Evolutionary conservation across 2,888 invertebrate species (phyloP).

Genomic region (Belgica antarctica): DNA sequence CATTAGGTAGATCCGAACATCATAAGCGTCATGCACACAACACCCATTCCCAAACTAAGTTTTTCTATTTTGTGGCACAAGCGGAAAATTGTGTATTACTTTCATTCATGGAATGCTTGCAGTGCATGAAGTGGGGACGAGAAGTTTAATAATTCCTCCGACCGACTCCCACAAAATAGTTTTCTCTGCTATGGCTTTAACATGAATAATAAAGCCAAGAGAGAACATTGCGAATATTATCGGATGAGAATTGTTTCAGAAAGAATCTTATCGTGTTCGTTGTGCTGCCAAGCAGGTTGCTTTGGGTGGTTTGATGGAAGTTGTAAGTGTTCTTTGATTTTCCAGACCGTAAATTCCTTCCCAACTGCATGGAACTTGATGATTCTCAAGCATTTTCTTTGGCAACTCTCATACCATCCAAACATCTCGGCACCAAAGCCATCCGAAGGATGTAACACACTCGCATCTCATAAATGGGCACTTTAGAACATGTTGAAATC

Average conservation of each 20-base stretch:
- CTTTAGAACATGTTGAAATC: constrained; percentile 12
- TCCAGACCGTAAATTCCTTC: no score
- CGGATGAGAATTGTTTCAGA: no score
- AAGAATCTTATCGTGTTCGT: no score
- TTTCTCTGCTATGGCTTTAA: constrained; percentile 8
- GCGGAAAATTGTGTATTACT: constrained; percentile 41
- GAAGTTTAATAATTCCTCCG: not conserved
- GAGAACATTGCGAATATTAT: not conserved
- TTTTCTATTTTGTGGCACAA: constrained; percentile 41
- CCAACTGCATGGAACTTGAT: no score
- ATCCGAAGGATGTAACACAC: not conserved
- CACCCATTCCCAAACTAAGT: constrained; percentile 33
- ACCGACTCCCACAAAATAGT: not conserved
- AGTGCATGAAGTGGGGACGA: not conserved
- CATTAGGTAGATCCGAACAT: constrained; percentile 38
- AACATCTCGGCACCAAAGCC: no score
- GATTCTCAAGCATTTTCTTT: no score
- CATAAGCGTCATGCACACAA: constrained; percentile 29
- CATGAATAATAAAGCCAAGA: constrained; percentile 37
- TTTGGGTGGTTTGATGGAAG: not conserved
- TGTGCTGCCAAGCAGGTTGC: no score
- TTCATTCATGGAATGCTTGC: constrained; percentile 15
- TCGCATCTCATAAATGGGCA: constrained; percentile 3
- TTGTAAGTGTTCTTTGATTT: no score
- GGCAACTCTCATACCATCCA: no score